Percentiles rank a stretch among this genome's conserved stretches.
phyloP scores from a whole-genome alignment of 2,888 invertebrate species.

The Diogma glabrata region DNA sequence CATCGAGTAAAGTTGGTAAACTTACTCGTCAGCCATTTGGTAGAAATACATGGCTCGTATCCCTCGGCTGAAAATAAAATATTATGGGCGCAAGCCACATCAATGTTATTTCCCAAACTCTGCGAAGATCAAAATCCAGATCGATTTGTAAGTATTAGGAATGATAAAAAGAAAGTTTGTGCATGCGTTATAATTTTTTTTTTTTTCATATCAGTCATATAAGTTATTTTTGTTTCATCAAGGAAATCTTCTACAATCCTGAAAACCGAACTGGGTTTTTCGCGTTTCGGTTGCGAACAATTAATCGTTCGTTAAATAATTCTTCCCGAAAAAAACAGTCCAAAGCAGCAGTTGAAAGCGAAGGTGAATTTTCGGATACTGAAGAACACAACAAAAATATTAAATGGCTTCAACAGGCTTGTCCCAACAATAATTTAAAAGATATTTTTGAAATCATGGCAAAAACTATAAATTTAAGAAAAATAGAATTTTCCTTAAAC shows the following conservation, averaged over 20 bases:
- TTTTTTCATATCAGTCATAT: too few species aligned
- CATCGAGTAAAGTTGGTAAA: background rate
- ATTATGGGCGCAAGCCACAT: background rate
- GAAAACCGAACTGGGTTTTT: background rate
- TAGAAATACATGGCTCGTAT: background rate
- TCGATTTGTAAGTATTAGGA: background rate
- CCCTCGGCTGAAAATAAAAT: background rate
- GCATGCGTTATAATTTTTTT: too few species aligned
- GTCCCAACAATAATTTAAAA: background rate
- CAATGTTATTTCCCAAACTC: background rate
- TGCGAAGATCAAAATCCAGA: background rate
- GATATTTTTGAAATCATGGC: constrained; percentile 1
- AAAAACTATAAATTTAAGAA: background rate
- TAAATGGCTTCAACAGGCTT: background rate
- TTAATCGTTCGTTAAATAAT: background rate
- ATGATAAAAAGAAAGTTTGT: background rate
- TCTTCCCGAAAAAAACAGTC: background rate
- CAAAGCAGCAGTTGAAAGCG: background rate
- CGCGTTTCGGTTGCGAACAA: background rate
- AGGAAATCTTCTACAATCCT: constrained; percentile 1
- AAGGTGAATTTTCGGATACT: background rate
- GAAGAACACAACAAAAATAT: background rate
- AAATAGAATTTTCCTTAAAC: background rate
- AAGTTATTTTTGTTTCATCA: too few species aligned
- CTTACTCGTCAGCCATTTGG: background rate